Conservation (phyloP, 1,140 invertebrate species). For the Heliconius congener region DNA sequence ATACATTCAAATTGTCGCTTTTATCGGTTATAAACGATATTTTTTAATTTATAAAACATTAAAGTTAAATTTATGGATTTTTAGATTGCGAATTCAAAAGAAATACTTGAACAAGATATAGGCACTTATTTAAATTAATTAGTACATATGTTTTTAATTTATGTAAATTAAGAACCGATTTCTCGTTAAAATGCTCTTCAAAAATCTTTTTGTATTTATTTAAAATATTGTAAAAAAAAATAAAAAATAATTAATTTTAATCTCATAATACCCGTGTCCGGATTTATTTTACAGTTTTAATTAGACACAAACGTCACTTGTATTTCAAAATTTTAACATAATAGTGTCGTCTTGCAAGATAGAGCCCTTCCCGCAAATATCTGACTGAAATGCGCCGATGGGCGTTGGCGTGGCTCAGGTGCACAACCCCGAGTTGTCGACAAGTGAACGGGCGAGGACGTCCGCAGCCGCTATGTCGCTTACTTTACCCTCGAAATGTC, state of each 20-base stretch:
- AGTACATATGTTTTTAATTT: not conserved
- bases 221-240: not conserved
- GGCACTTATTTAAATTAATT: not conserved
- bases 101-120: not conserved
- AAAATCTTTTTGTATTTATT: not conserved
- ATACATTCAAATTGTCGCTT: not conserved
- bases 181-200: not conserved
- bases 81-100: not conserved
- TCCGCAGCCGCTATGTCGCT: slow-evolving; percentile 84
- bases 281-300: not conserved
- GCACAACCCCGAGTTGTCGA: slow-evolving; percentile 84
- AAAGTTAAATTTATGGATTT: not conserved
- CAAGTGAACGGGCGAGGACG: slow-evolving; percentile 83
- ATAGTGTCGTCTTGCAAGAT: slow-evolving; percentile 72
- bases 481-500: slow-evolving; percentile 84
- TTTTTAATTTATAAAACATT: not conserved
- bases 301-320: slow-evolving; percentile 44
- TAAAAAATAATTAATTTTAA: not conserved
- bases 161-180: not conserved
- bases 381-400: slow-evolving; percentile 59
- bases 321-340: slow-evolving; percentile 70
- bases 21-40: too few relatives aligned
- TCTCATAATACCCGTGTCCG: not conserved
- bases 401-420: slow-evolving; percentile 80
- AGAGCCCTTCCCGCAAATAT: slow-evolving; percentile 62